phyloP scores from a whole-genome alignment of 2,797 vertebrate species.

The Intellagama lesueurii region DNA sequence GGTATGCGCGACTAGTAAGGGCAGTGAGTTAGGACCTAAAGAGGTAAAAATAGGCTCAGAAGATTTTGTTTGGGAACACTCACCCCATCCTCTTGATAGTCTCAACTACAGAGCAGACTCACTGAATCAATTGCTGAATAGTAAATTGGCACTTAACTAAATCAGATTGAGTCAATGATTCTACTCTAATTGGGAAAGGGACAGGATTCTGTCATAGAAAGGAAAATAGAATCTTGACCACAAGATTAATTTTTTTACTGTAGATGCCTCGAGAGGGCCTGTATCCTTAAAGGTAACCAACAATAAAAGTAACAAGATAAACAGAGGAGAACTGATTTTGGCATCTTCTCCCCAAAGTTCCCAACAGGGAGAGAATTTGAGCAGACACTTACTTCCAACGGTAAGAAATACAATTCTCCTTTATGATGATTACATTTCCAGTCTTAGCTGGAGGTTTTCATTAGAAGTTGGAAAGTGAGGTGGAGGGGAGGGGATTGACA shows the following conservation, averaged over 20 bases:
- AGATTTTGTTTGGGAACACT: not conserved
- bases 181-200: too few relatives aligned
- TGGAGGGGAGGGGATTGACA: not conserved
- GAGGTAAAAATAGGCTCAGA: not conserved
- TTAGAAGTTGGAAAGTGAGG: not conserved
- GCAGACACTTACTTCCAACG: not conserved
- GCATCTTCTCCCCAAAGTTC: not conserved
- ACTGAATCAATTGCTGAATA: too few relatives aligned
- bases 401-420: not conserved
- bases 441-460: not conserved
- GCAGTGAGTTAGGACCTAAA: not conserved
- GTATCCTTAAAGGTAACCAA: not conserved
- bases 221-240: not conserved
- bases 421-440: not conserved
- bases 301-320: not conserved
- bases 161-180: too few relatives aligned
- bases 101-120: not conserved
- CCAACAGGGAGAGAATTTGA: not conserved
- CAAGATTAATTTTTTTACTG: not conserved
- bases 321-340: not conserved
- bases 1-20: not conserved
- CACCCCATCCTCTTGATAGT: too few relatives aligned
- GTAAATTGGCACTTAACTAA: too few relatives aligned
- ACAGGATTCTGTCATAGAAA: too few relatives aligned
- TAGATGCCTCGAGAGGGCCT: not conserved